Evolutionary conservation across 2,888 invertebrate species (phyloP), one percentile per base, ranked within the genome.

Genomic region (Psylliodes chrysocephalus): DNA sequence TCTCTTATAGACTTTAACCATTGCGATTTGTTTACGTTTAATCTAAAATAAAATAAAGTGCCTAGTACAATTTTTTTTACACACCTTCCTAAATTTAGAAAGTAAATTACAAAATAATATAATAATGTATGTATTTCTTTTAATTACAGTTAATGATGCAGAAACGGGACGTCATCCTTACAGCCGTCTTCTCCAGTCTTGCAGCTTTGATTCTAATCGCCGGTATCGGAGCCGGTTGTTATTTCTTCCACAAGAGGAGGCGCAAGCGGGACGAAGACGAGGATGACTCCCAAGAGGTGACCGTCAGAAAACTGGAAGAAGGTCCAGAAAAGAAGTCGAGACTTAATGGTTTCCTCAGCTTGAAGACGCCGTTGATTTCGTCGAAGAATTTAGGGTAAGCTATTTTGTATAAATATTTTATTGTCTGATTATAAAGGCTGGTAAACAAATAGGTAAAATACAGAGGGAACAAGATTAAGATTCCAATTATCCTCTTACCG

Each of bases 341-440:
- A 56, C 77, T 87, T 22, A 90, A 91, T 73, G 90, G 90, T 35
- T 90, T 90, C 74, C 84, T 91, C 57, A 90, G 85, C 73, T 79
- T 91, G 74, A 90, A 90, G 81, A 90, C 91, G 12, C 91, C 91
- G 0, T 84, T 91, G 54, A 91, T 91, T 73, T 89, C 89, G 73
- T 91, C 91, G 8, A 91, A 91, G 78, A 88, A 90, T 18, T 82
- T 91, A 60, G 91, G 90, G 91, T 91, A 81, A 90, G 91, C 14
- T 5, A 35, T 35, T 33, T 33, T 33, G 4, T 25, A n/a, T n/a
- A n/a, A n/a, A n/a, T n/a, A n/a, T n/a, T n/a, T n/a, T n/a, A n/a
- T n/a, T n/a, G n/a, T n/a, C n/a, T n/a, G n/a, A n/a, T n/a, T n/a
- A n/a, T n/a, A n/a, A n/a, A n/a, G n/a, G n/a, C n/a, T n/a, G n/a